Evolutionary conservation across 2,113 vertebrate genomes (phyloP), one percentile per base, ranked within the genome.

Genomic region (Protomyctophum bolini): DNA sequence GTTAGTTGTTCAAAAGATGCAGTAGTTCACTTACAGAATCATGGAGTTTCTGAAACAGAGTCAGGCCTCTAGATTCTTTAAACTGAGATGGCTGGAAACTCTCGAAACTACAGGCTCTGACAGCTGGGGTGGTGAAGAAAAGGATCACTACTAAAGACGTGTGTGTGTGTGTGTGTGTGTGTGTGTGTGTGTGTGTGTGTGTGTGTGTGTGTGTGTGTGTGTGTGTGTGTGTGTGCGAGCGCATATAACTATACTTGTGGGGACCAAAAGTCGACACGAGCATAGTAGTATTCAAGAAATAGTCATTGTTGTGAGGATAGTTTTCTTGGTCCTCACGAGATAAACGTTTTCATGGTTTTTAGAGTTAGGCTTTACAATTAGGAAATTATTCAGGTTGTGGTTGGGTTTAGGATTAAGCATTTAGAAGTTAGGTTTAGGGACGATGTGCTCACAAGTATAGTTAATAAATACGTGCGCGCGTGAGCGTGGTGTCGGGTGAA

Each of bases 401-500:
- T 41, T 41, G 5, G 5, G 33, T 1, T 41, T 41, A 41, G 33
- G 33, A 41, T 41, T 41, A 41, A 41, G 33, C 33, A 41, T 41
- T 41, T 41, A 41, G 33, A 41, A 41, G 33, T 41, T 3, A 41
- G 33, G 33, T 41, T 41, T 41, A 41, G 33, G 33, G 33, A 29
- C 68, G 72, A 8, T 50, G 46, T 50, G 62, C 33, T 41, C 33
- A 41, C 33, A 41, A 41, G 33, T 41, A 41, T 41, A 41, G 33
- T 41, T 50, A 8, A 21, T 21, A 21, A 21, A 21, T 21, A 21
- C 21, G 33, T 41, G 33, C 33, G 15, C 29, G 50, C 50, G 75
- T 76, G 72, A 75, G 77, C 50, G 58, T 58, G 75, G 85, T 80
- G 85, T 70, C 76, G 68, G 80, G 73, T 88, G 83, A 91, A 82